These are phyloP conservation scores for Drosophila erecta DNA, from an alignment of 1,140 invertebrate species.

Conservation along the genomic window DNA sequence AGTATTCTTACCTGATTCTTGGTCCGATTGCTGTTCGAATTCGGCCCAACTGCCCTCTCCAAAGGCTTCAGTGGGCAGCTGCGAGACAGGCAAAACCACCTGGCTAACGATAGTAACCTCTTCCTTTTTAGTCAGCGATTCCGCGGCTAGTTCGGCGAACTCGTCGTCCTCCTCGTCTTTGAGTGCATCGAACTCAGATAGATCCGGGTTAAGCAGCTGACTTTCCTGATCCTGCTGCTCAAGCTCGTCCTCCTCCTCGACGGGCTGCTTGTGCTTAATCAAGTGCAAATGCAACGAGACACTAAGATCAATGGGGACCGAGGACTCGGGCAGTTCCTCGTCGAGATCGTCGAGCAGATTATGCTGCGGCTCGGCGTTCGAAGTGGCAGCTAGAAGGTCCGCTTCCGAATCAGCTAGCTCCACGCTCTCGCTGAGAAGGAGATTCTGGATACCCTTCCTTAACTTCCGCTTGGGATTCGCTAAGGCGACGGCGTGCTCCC, in stretches of 20 bases:
- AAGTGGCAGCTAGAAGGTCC: constrained; percentile 60
- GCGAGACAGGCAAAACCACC: constrained; percentile 53
- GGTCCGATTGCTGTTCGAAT: constrained; percentile 85
- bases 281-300: constrained; percentile 87
- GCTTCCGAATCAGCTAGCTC: constrained; percentile 83
- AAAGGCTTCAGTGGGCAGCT: constrained; percentile 79
- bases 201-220: constrained; percentile 46
- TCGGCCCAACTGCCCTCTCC: constrained; percentile 87
- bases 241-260: constrained; percentile 67
- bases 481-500: constrained; percentile 86
- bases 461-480: constrained; percentile 87
- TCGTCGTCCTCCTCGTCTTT: constrained; percentile 88
- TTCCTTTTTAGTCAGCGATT: constrained; percentile 88
- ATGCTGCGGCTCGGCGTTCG: constrained; percentile 84
- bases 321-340: constrained; percentile 86
- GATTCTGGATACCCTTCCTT: constrained; percentile 87
- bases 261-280: constrained; percentile 83
- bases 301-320: constrained; percentile 87
- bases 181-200: constrained; percentile 86
- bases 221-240: constrained; percentile 4
- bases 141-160: constrained; percentile 90
- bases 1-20: constrained; percentile 39
- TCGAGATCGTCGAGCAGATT: constrained; percentile 91
- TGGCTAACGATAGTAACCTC: constrained; percentile 81
- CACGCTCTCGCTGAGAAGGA: constrained; percentile 89